A percentile compares a stretch with the other conserved stretches of the same genome.
These are phyloP conservation scores for Cepphus grylle DNA, from an alignment of 2,113 vertebrate species.

Conservation along the genomic window DNA sequence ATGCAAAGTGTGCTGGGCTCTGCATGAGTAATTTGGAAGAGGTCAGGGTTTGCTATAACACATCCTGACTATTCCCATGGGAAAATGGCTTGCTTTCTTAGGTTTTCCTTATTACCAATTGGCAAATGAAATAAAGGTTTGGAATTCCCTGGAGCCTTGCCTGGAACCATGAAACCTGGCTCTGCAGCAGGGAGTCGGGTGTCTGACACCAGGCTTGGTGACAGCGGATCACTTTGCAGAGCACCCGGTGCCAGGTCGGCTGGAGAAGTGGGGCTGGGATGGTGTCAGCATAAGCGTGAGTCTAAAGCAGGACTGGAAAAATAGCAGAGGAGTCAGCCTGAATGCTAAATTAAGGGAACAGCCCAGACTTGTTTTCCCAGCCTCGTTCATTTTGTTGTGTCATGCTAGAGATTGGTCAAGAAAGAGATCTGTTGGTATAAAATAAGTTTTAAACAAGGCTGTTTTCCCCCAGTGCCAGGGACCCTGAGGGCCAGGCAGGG, in stretches of 20 bases:
- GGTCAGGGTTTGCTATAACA: neutral
- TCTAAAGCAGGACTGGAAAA: neutral
- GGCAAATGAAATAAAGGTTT: neutral
- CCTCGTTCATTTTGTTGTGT: neutral
- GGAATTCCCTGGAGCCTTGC: neutral
- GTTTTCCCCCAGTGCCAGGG: rapidly evolving
- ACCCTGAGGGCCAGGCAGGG: neutral
- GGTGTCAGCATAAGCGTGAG: neutral
- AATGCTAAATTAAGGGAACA: neutral
- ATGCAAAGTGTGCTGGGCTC: neutral
- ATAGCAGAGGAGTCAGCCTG: neutral
- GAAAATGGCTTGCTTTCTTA: neutral
- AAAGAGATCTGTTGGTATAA: neutral
- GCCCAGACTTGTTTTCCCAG: conserved; percentile 29
- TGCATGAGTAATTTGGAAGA: neutral
- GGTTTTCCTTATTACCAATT: neutral
- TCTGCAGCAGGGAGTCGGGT: rapidly evolving
- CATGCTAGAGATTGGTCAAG: neutral
- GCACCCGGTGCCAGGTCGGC: neutral
- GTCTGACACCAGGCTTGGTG: neutral
- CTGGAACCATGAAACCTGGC: rapidly evolving
- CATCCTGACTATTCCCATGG: neutral
- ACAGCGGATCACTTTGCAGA: neutral
- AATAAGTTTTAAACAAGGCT: neutral
- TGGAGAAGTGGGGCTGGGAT: neutral